Conservation (phyloP, 2,888 invertebrate species). For the Archips crataeganus region DNA sequence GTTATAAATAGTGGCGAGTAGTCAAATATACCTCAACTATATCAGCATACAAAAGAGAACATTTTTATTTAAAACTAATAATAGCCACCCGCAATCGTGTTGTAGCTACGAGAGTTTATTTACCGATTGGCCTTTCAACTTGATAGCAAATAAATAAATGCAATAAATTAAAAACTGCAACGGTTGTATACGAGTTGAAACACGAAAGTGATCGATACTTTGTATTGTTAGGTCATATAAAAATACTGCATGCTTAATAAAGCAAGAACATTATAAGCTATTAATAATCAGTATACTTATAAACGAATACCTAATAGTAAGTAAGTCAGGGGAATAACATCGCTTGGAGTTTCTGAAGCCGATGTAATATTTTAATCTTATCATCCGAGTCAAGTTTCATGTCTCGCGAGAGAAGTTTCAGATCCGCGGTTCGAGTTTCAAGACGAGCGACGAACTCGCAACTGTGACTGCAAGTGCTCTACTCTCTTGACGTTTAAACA, state of each 20-base stretch:
- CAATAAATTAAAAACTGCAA: too few species aligned
- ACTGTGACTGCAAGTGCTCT: slow-evolving; percentile 62
- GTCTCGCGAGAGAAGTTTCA: slow-evolving; percentile 77
- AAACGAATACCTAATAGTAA: slow-evolving; percentile 54
- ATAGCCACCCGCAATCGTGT: not conserved
- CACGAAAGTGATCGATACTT: too few species aligned
- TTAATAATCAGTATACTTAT: slow-evolving; percentile 40
- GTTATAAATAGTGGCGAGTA: not conserved
- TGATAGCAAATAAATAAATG: too few species aligned
- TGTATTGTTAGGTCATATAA: too few species aligned
- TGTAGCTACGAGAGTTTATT: too few species aligned
- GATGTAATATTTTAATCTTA: slow-evolving; percentile 83
- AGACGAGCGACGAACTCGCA: slow-evolving; percentile 65
- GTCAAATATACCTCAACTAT: not conserved
- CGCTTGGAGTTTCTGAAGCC: slow-evolving; percentile 68
- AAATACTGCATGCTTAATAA: too few species aligned
- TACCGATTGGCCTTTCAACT: too few species aligned
- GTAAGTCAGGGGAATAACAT: slow-evolving; percentile 62
- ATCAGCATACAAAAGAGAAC: too few species aligned
- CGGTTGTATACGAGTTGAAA: too few species aligned
- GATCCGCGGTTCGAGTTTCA: slow-evolving; percentile 75
- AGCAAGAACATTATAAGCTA: too few species aligned
- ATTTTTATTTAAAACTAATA: not conserved
- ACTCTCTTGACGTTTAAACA: slow-evolving; percentile 35
- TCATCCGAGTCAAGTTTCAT: slow-evolving; percentile 78